Evolutionary conservation across 1,140 invertebrate species (phyloP), one percentile per base, ranked within the genome.

Genomic region (Drosophila tristis): DNA sequence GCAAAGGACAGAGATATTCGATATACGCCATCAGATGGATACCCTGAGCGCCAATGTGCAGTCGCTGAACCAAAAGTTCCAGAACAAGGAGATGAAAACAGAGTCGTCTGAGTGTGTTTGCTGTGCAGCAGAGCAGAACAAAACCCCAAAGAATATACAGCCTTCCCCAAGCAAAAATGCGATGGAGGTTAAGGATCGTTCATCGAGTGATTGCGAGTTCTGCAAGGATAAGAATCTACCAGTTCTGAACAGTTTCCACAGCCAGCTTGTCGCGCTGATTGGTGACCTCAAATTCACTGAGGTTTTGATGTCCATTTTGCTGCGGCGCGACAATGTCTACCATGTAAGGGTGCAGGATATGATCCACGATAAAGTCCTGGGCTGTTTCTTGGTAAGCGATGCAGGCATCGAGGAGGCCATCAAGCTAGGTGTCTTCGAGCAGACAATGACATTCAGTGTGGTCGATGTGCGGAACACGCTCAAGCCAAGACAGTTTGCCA

Each of bases 371-470:
- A 6, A 9, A 0, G 73, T 78, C 0, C 53, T 91, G 1, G 90
- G 76, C 15, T 91, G 90, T 1, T 43, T 86, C 26, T 67, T 91
- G 44, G 81, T 80, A 2, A 84, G 49, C 5, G 80, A 91, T 31
- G 42, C 5, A 0, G 90, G 62, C 15, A 78, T 91, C 6, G 53
- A 47, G 20, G 75, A 84, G 48, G 89, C 85, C 15, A 59, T 70
- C 0, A 11, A 26, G 6, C 0, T 73, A 31, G 71, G 77, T 7
- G 5, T 91, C 0, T 91, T 91, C 7, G 20, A 68, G 7, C n/a
- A 80, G 0, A 87, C 91, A 26, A 48, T 90, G n/a, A 91, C 90
- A 8, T 90, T 91, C 11, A 74, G 60, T 55, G 76, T 91, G 4
- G 68, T 84, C 8, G 90, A 91, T 44, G 64, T 76, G 13, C 64